Evolutionary conservation across 2,888 invertebrate species (phyloP), one percentile per base, ranked within the genome.

Genomic region (Drosophila nr. perissopoda): DNA sequence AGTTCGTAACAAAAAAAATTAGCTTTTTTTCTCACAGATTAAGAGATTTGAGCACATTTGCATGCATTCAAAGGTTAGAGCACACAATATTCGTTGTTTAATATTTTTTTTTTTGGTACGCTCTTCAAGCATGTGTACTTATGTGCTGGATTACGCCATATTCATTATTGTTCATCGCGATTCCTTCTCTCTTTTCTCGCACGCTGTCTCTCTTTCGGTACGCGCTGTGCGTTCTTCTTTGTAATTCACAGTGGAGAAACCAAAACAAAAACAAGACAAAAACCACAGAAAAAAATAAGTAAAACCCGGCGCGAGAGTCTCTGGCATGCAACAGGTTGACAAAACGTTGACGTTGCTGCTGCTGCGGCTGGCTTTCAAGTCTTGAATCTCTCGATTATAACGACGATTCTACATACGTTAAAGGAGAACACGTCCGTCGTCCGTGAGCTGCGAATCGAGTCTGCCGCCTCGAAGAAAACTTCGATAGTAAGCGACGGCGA

Each of bases 401-500:
- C 21, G 42, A 42, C 36, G 68, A 73, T 51, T 51, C 62, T 45
- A 45, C 56, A 56, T 56, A 56, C 38, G 78, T 21, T 59, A 53
- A 65, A 29, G 42, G 48, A 48, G 36, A 62, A 68, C 87, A 89
- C 84, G 84, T 87, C 84, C 79, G 87, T 73, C 76, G 69, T 62
- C 78, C 65, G 69, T 76, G 89, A 87, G 76, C 76, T 75, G 79
- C 72, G 65, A 87, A 76, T 84, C 66, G 78, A 64, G 69, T 87
- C 78, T 85, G 87, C 66, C 54, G 67, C 69, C 45, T 45, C 45
- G 16, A 61, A 70, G 79, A 66, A 45, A 73, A 78, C 85, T 84
- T 67, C 74, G 66, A 58, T 77, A 63, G 69, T 69, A 52, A 64
- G 61, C 71, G 29, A 8, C 16, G n/a, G 16, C 54, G 21, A n/a